Evolutionary conservation across 2,113 vertebrate species (phyloP).

Genomic region (Hystrix brachyura): DNA sequence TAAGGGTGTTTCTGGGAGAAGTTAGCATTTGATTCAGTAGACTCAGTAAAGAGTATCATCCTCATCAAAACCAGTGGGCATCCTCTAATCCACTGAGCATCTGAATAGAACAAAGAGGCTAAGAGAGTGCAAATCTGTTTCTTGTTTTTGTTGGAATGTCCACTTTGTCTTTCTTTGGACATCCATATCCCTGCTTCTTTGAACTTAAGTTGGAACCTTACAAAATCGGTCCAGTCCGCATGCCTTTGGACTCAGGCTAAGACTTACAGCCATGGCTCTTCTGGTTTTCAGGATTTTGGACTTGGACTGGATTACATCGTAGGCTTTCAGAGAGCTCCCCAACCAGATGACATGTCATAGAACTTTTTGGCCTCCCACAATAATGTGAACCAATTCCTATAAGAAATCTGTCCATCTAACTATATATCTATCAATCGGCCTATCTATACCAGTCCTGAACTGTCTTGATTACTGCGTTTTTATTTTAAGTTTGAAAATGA

Average conservation of each 20-base stretch:
- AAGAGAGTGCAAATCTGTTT: neutral
- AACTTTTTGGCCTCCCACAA: neutral
- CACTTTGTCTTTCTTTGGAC: neutral
- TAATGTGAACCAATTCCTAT: neutral
- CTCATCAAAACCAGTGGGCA: neutral
- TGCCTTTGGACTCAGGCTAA: neutral
- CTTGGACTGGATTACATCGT: no score
- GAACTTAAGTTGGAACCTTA: neutral
- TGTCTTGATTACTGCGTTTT: neutral
- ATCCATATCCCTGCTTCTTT: neutral
- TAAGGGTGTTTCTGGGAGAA: neutral
- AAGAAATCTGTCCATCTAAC: neutral
- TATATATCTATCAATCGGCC: neutral
- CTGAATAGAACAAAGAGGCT: neutral
- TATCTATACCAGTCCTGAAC: neutral
- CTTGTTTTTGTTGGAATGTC: neutral
- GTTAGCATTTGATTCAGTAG: neutral
- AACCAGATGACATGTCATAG: neutral
- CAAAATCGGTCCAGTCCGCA: no score
- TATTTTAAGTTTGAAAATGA: conserved; percentile 4
- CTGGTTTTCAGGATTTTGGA: neutral
- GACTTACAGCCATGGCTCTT: neutral
- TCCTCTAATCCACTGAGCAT: neutral
- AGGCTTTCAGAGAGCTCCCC: neutral
- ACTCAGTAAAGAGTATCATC: neutral